phyloP scores from a whole-genome alignment of 2,113 vertebrate species.

The Cyanoliseus patagonus region DNA sequence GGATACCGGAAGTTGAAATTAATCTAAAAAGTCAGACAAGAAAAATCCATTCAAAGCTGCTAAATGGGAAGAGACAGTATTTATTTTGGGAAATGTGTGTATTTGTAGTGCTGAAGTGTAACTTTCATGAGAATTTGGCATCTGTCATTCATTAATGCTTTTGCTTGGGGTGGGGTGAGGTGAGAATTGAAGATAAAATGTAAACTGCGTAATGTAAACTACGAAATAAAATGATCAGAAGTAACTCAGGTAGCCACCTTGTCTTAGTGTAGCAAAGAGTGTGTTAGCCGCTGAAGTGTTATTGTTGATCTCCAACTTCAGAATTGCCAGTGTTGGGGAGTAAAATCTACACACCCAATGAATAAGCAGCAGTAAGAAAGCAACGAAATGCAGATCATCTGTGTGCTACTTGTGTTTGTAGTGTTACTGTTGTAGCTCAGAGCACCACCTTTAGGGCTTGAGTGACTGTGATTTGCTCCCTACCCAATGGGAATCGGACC shows the following conservation, averaged over 20 bases:
- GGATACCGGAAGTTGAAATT: neutral
- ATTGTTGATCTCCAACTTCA: neutral
- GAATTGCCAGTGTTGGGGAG: neutral
- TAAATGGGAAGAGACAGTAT: neutral
- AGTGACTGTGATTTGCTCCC: neutral
- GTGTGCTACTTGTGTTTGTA: fast-evolving
- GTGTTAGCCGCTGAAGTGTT: fast-evolving
- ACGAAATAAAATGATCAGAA: neutral
- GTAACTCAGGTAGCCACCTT: neutral
- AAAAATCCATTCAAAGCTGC: neutral
- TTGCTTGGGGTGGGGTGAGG: neutral
- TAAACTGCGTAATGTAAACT: neutral
- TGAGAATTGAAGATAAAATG: neutral
- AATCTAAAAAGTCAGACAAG: neutral
- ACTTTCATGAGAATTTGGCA: neutral
- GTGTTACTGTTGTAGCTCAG: neutral
- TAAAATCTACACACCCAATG: neutral
- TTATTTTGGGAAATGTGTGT: neutral
- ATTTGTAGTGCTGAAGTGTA: neutral
- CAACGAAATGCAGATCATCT: neutral
- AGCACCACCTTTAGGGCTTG: neutral
- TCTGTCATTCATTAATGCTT: fast-evolving
- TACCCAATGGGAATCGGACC: neutral
- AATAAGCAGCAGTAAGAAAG: neutral
- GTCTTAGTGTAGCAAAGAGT: neutral